Percentiles rank a stretch among this genome's conserved stretches.
Evolutionary conservation across 2,797 vertebrate species (phyloP).

Genomic region (Onychomys torridus): DNA sequence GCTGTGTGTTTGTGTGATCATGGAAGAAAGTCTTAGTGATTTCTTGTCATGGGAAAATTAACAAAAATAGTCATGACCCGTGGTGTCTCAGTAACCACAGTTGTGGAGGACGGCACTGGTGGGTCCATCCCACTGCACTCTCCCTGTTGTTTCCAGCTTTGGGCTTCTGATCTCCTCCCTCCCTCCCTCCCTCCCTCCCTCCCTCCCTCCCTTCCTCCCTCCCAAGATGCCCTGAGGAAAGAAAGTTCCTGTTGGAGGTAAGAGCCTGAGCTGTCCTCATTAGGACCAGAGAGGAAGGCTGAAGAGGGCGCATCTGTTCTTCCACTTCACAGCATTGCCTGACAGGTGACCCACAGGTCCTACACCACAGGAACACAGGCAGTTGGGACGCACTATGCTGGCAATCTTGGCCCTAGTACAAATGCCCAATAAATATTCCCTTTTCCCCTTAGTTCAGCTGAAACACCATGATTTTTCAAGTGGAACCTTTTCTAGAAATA

Average conservation of each 20-base stretch:
- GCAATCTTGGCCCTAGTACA: neutral
- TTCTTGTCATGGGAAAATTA: neutral
- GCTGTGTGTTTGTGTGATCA: neutral
- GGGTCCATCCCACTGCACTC: neutral
- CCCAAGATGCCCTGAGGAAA: neutral
- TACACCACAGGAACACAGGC: neutral
- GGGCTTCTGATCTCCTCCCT: neutral
- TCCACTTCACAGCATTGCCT: neutral
- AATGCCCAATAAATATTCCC: conserved; percentile 46
- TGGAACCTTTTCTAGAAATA: conserved; percentile 69
- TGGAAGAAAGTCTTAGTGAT: neutral
- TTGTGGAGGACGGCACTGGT: neutral
- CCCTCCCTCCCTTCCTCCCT: neutral
- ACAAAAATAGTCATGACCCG: neutral
- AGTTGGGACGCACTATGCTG: neutral
- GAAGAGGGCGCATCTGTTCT: neutral
- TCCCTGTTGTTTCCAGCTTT: neutral
- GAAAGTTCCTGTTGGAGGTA: conserved; percentile 7
- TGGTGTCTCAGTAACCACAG: neutral
- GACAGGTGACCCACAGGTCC: neutral
- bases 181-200: neutral
- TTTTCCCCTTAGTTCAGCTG: conserved; percentile 64
- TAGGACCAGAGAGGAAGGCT: conserved; percentile 38
- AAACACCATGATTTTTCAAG: conserved; percentile 60
- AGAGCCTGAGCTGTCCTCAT: neutral